Evolutionary conservation across 2,113 vertebrate species (phyloP), one percentile per base, ranked within the genome.

Genomic region (Nothobranchius kuhntae): DNA sequence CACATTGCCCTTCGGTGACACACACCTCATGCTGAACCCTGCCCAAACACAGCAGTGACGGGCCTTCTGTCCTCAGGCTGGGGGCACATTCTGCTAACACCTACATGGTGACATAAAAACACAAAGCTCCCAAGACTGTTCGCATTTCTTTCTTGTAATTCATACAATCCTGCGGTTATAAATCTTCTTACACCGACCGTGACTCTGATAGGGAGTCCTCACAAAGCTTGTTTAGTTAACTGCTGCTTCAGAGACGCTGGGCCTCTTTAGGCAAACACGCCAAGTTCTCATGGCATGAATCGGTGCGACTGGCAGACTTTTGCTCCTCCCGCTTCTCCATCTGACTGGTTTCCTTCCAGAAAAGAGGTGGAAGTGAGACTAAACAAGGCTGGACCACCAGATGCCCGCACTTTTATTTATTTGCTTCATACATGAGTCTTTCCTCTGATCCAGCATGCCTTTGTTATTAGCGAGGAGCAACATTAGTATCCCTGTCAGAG

Each of bases 211-310:
- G 68, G 15, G 2, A 52, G 72, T 21, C 21, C 21, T 21, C 21
- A 21, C 21, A 21, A 21, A 21, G 21, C 21, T 21, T 83, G 74
- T 88, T 82, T 84, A 82, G 75, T 74, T 73, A 83, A 77, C 80
- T 60, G 78, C 61, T 76, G 73, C 73, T 73, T 55, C 51, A 13
- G 77, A 74, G 60, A 38, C 65, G 72, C 38, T 62, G 68, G 68
- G 51, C 65, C 68, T 73, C 81, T 66, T 80, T 68, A 53, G 53
- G 71, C 76, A 87, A 89, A 87, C 78, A 54, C 53, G 45, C 54
- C 0, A 4, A 65, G 60, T 72, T 84, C 89, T 77, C 69, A 74
- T 7, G 57, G 55, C 36, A 36, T 10, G 35, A 65, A 77, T 76
- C 12, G 42, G 57, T 77, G 77, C 59, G 78, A 85, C 76, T 7